phyloP scores from a whole-genome alignment of 2,797 vertebrate genomes.

The Benthosema pterotum region DNA sequence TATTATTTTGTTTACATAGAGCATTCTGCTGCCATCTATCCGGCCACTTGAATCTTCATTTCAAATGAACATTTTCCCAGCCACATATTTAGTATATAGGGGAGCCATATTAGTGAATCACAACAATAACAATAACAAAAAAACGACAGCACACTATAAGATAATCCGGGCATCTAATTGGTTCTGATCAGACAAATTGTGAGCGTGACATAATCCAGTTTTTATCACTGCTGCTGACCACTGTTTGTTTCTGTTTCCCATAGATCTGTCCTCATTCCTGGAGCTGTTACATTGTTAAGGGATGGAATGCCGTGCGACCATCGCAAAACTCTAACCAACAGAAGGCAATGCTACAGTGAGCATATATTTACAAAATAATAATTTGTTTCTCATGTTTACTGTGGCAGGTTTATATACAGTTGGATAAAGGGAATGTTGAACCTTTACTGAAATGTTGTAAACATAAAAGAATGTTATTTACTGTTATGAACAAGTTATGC shows the following conservation, averaged over 20 bases:
- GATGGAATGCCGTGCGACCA: neutral
- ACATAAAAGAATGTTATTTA: neutral
- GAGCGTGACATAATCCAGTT: neutral
- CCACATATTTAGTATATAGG: no score
- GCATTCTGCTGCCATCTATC: no score
- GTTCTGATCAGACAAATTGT: no score
- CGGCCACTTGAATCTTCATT: no score
- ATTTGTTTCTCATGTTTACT: neutral
- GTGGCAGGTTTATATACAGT: neutral
- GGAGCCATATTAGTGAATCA: no score
- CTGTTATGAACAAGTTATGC: neutral
- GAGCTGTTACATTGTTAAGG: neutral
- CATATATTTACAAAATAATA: neutral
- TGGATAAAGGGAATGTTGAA: conserved; percentile 1
- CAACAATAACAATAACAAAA: no score
- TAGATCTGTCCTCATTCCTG: neutral
- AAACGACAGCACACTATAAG: no score
- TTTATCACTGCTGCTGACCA: neutral
- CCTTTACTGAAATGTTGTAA: neutral
- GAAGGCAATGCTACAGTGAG: neutral
- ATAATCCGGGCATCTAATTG: no score
- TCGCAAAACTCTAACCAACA: neutral
- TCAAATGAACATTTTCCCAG: no score
- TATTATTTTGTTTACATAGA: no score
- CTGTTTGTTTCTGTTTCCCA: neutral